Conservation (phyloP, 2,888 invertebrate species). For the Lycia hirtaria region DNA sequence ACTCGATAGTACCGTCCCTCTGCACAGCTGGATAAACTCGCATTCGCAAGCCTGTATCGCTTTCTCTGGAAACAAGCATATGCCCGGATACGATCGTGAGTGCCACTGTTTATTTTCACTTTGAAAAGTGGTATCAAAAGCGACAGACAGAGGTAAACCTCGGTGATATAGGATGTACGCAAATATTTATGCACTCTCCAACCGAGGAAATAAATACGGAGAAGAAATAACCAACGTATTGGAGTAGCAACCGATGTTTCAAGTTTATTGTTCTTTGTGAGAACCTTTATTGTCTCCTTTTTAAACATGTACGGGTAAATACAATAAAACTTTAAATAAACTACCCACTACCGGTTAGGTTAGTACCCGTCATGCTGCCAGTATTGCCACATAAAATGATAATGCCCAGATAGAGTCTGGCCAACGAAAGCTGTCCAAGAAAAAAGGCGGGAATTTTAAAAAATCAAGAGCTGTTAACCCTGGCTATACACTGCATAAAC, state of each 20-base stretch:
- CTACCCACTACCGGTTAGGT: too few species aligned
- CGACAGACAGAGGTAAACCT: conserved; percentile 46
- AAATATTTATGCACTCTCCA: conserved; percentile 33
- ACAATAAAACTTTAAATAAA: too few species aligned
- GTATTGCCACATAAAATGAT: too few species aligned
- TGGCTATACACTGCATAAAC: too few species aligned
- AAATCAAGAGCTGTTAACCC: too few species aligned
- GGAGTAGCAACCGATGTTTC: conserved; percentile 3
- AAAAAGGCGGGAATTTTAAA: too few species aligned
- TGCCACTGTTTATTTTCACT: conserved; percentile 50
- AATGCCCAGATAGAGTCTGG: too few species aligned
- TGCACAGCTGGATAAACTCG: not conserved
- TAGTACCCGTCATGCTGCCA: too few species aligned
- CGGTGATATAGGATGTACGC: conserved; percentile 31
- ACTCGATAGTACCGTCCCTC: too few species aligned
- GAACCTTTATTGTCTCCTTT: conserved; percentile 1
- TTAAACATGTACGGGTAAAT: too few species aligned
- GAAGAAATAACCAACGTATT: conserved; percentile 27
- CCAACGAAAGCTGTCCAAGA: too few species aligned
- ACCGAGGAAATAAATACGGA: conserved; percentile 20
- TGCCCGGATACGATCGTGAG: not conserved
- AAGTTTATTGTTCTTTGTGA: conserved; percentile 13
- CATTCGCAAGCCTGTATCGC: not conserved
- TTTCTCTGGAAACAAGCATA: not conserved
- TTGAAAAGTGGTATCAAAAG: conserved; percentile 49